Conservation (phyloP, 2,888 invertebrate species). For the Melanophora roralis region DNA sequence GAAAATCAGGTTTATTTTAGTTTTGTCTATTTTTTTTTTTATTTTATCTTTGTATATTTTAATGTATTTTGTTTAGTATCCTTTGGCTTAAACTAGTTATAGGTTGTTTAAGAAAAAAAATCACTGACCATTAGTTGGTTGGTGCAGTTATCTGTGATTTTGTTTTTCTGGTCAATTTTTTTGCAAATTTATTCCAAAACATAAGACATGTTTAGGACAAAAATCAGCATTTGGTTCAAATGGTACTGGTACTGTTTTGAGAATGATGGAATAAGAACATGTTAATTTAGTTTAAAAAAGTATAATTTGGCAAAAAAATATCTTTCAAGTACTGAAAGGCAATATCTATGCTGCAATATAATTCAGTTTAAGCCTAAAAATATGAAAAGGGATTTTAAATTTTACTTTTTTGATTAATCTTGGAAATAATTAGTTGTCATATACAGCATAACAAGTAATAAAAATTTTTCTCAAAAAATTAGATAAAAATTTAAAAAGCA, state of each 20-base stretch:
- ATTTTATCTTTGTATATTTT: background rate
- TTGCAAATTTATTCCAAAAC: conserved; percentile 34
- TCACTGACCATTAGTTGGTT: conserved; percentile 43
- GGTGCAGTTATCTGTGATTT: conserved; percentile 9
- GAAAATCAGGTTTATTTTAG: conserved; percentile 54
- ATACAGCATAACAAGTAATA: too few species aligned
- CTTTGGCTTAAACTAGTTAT: conserved; percentile 59
- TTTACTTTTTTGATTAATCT: too few species aligned
- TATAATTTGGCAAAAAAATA: too few species aligned
- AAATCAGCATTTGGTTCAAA: conserved; percentile 16
- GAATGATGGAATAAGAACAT: background rate
- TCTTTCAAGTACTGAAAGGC: too few species aligned
- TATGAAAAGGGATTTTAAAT: too few species aligned
- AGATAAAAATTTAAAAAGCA: too few species aligned
- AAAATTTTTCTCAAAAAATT: too few species aligned
- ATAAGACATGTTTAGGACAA: background rate
- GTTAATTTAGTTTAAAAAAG: background rate
- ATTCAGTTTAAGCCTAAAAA: too few species aligned
- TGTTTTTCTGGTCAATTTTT: conserved; percentile 20
- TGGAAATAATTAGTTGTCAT: too few species aligned
- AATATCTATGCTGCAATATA: too few species aligned
- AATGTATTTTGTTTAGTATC: conserved; percentile 27
- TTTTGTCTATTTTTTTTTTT: conserved; percentile 12
- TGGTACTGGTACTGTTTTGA: conserved; percentile 40
- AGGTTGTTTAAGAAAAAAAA: background rate